These are phyloP conservation scores for Styela clava DNA, from an alignment of 23 tunicate species.

Conservation along the genomic window DNA sequence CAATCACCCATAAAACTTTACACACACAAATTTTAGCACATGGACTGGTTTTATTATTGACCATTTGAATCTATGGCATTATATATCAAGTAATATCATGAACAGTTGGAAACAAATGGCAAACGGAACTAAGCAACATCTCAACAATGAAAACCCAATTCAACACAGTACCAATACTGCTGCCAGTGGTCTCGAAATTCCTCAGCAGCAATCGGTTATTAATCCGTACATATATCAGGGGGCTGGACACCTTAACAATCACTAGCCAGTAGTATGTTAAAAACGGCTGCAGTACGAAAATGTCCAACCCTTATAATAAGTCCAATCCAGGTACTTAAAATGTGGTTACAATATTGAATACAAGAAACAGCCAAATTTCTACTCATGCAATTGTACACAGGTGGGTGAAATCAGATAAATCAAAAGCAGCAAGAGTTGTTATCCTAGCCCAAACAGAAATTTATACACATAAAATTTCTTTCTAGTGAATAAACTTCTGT, in stretches of 20 bases:
- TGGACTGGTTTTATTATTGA: constrained; percentile 28
- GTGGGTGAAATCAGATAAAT: background rate
- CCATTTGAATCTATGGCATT: background rate
- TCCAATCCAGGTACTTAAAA: background rate
- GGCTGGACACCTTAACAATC: too few species aligned
- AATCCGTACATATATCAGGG: background rate
- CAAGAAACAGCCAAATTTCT: background rate
- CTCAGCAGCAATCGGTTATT: background rate
- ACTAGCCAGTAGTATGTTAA: too few species aligned
- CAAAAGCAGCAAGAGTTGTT: background rate
- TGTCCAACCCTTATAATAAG: background rate
- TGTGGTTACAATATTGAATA: background rate
- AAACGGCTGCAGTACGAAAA: too few species aligned
- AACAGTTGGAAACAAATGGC: background rate
- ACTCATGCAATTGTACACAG: background rate
- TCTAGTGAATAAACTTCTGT: background rate
- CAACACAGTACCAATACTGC: too few species aligned
- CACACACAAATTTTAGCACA: background rate
- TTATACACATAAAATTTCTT: too few species aligned
- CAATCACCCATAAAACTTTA: too few species aligned
- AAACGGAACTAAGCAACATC: background rate
- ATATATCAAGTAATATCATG: background rate
- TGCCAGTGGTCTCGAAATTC: too few species aligned
- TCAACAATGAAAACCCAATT: background rate
- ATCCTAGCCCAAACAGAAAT: background rate